Conservation (phyloP, 2,113 vertebrate species). For the Petrocephalus zakoni region DNA sequence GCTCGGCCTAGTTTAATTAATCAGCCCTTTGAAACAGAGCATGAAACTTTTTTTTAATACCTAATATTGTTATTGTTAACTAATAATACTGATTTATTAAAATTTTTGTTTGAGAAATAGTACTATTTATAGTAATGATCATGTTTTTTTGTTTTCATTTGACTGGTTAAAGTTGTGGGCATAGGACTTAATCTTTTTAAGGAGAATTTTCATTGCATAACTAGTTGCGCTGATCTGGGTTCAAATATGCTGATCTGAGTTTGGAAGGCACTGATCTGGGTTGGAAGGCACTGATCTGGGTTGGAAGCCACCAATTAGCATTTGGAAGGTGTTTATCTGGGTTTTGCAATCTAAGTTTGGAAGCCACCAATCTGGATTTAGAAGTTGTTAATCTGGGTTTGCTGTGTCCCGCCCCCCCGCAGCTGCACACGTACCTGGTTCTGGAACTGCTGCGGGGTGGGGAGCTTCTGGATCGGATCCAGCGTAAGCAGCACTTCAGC, state of each 20-base stretch:
- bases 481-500: constrained; percentile 88
- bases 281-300: too few species aligned
- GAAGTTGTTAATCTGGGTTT: background rate
- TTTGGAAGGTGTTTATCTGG: too few species aligned
- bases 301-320: too few species aligned
- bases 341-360: too few species aligned
- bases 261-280: too few species aligned
- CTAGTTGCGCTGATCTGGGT: too few species aligned
- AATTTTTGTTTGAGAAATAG: background rate
- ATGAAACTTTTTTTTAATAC: background rate
- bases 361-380: background rate
- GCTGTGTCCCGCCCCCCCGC: background rate
- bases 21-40: background rate
- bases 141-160: background rate
- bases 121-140: background rate
- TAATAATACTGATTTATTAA: background rate
- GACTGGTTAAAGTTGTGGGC: background rate
- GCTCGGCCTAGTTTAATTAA: background rate
- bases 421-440: constrained; percentile 93
- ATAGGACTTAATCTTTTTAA: background rate
- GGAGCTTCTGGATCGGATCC: constrained; percentile 89
- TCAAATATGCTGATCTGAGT: too few species aligned
- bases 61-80: background rate
- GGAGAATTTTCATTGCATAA: background rate
- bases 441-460: constrained; percentile 90